Evolutionary conservation across 2,113 vertebrate species (phyloP).

Genomic region (Pelmatolapia mariae): DNA sequence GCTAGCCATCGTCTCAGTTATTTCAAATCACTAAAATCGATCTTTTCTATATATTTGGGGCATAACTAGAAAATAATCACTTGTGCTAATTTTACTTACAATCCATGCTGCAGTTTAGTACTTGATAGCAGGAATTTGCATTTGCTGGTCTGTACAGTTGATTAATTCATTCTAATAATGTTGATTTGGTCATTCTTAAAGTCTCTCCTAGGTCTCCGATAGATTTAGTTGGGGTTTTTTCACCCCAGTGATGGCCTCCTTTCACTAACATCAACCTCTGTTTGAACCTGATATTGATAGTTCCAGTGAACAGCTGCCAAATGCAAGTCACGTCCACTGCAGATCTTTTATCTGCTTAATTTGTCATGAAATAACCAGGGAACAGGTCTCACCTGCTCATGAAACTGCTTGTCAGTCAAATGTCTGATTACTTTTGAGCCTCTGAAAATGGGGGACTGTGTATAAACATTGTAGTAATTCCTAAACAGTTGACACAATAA

Average conservation of each 20-base stretch:
- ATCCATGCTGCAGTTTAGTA: background rate
- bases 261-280: too few species aligned
- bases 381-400: too few species aligned
- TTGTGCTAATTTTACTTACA: background rate
- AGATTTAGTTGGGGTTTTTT: too few species aligned
- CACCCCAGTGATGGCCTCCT: too few species aligned
- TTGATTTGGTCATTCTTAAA: too few species aligned
- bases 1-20: background rate
- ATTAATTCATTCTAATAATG: too few species aligned
- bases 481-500: background rate
- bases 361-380: too few species aligned
- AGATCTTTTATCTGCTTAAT: too few species aligned
- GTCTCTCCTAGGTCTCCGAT: too few species aligned
- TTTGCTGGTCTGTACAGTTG: background rate
- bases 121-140: background rate
- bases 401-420: background rate
- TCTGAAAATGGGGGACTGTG: background rate
- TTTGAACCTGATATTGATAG: too few species aligned
- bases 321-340: too few species aligned
- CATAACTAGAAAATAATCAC: background rate
- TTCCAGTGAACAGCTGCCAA: too few species aligned
- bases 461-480: background rate
- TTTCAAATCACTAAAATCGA: background rate
- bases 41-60: background rate
- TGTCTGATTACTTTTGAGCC: background rate